These are phyloP conservation scores for Eucera pruinosa DNA, from an alignment of 2,888 invertebrate genomes.

Conservation along the genomic window DNA sequence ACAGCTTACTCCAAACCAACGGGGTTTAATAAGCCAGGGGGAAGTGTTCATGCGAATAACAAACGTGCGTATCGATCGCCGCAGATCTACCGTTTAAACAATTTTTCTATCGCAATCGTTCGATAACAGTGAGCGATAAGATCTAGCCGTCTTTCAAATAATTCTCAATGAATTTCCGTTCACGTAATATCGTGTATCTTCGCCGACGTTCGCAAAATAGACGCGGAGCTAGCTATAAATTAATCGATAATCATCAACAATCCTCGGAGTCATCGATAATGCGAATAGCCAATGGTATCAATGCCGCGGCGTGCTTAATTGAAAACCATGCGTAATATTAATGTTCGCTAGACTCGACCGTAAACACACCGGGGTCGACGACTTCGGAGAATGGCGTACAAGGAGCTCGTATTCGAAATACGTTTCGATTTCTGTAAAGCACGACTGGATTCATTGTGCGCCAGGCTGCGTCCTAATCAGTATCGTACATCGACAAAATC, in stretches of 20 bases:
- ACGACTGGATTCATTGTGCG: too few relatives aligned
- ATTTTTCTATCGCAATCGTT: slow-evolving; percentile 16
- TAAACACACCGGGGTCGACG: slow-evolving; percentile 4
- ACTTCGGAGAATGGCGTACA: not conserved
- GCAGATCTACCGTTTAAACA: slow-evolving; percentile 28
- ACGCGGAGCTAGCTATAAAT: slow-evolving; percentile 26
- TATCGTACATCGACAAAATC: too few relatives aligned
- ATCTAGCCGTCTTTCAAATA: slow-evolving; percentile 30
- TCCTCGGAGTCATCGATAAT: slow-evolving; percentile 22
- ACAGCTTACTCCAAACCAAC: slow-evolving; percentile 26
- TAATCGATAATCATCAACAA: slow-evolving; percentile 45
- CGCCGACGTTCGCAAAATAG: slow-evolving; percentile 1
- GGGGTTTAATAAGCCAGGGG: slow-evolving; percentile 5
- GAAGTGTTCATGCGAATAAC: slow-evolving; percentile 34
- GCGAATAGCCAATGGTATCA: slow-evolving; percentile 29
- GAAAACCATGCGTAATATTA: slow-evolving; percentile 29
- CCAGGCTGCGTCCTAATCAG: too few relatives aligned
- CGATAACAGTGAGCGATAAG: slow-evolving; percentile 26
- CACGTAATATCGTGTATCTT: slow-evolving; percentile 21
- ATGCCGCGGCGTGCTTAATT: slow-evolving; percentile 20
- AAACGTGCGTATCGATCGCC: slow-evolving; percentile 31
- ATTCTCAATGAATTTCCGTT: slow-evolving; percentile 23
- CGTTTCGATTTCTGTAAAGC: not conserved
- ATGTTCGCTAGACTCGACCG: not conserved
- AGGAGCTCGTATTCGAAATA: not conserved